Evolutionary conservation across 2,888 invertebrate genomes (phyloP), one percentile per base, ranked within the genome.

Genomic region (Apocheima hispidaria): DNA sequence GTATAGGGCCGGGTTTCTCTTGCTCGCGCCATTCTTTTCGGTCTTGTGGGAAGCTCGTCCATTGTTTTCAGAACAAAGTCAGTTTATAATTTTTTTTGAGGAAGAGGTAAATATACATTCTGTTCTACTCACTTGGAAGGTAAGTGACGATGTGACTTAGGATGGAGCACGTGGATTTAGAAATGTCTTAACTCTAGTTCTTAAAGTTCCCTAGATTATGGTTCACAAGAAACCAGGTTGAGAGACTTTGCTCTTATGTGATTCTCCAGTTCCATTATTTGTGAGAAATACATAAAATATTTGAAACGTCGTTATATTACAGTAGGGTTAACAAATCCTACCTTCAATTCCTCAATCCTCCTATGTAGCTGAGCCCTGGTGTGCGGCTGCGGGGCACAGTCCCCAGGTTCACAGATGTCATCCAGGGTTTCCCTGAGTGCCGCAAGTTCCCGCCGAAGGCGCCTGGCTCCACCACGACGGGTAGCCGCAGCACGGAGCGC

Each of bases 401-500:
- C 82, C 74, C 94, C 84, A 79, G 94, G 94, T 75, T 94, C 93
- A 81, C 95, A 95, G 71, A 95, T 87, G 57, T 94, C 93, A 62
- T 94, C 92, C 70, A 95, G 91, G 50, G 93, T 90, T 72, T 94
- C 95, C 64, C 93, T 89, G 63, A 95, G 88, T 35, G 93, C 93
- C 57, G 93, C 88, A 82, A 95, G 88, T 81, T 95, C 95, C 67
- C 93, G 91, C 90, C 96, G 94, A 48, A 95, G 91, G 54, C 93
- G 82, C 0, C 93, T 81, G 2, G 91, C 92, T 7, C 90, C 86
- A 1, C 91, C 88, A 10, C 93, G 92, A 4, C 92, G 84, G 2
- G 90, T 87, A 1, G 92, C 92, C 1, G 92, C 91, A 30, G 86
- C 90, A 12, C 93, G 89, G 2, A 92, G 78, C 2, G 91, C 90